A percentile compares a stretch with the other conserved stretches of the same genome.
These are phyloP conservation scores for Smutsia temminckii DNA, from an alignment of 2,797 vertebrate genomes.

Conservation along the genomic window DNA sequence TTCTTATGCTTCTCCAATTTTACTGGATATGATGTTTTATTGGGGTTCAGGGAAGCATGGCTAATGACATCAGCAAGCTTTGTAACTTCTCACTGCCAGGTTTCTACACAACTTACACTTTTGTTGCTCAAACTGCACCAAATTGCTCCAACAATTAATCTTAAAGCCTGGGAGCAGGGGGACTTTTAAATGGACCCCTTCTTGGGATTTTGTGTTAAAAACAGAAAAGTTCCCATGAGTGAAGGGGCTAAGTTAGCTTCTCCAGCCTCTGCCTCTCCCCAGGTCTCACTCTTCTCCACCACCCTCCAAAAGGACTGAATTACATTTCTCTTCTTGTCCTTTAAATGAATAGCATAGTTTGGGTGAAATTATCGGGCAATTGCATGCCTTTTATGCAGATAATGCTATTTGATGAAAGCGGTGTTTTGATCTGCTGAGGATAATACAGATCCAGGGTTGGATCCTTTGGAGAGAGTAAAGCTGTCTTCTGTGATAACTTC, in stretches of 20 bases:
- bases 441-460: constrained; percentile 91
- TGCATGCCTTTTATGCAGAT: constrained; percentile 98
- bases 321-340: constrained; percentile 92
- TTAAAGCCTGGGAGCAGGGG: constrained; percentile 60
- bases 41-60: constrained; percentile 83
- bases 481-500: constrained; percentile 99
- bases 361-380: constrained; percentile 95
- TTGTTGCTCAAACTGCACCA: constrained; percentile 80
- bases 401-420: constrained; percentile 97
- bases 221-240: constrained; percentile 88
- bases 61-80: constrained; percentile 85
- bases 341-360: constrained; percentile 95
- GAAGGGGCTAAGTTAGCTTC: constrained; percentile 86
- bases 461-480: constrained; percentile 96
- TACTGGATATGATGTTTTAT: constrained; percentile 82
- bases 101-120: constrained; percentile 84
- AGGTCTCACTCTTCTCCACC: constrained; percentile 50
- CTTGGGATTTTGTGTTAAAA: constrained; percentile 85
- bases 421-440: constrained; percentile 96
- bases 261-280: constrained; percentile 67
- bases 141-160: constrained; percentile 85
- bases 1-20: constrained; percentile 78
- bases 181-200: constrained; percentile 85
- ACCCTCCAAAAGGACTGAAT: constrained; percentile 85
- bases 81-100: constrained; percentile 82